phyloP scores from a whole-genome alignment of 2,113 vertebrate species.

The Balaenoptera acutorostrata region DNA sequence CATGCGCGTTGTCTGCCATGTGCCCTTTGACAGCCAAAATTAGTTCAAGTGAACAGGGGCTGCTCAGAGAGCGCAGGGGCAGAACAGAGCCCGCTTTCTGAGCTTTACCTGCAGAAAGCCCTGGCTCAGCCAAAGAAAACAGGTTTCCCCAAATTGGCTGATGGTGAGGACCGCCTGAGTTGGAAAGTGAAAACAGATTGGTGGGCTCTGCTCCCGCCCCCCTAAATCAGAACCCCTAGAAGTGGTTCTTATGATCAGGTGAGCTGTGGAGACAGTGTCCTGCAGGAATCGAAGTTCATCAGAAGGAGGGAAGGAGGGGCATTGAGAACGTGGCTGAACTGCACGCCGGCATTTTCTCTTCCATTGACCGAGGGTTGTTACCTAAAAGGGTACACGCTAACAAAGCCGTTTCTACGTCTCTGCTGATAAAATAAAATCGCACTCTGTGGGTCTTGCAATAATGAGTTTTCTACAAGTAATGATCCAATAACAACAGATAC shows the following conservation, averaged over 20 bases:
- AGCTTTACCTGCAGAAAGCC: background rate
- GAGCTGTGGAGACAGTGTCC: background rate
- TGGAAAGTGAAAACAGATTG: background rate
- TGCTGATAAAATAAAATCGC: background rate
- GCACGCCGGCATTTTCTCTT: background rate
- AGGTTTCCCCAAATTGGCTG: background rate
- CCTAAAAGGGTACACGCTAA: background rate
- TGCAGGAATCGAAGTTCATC: background rate
- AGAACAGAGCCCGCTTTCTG: slow-evolving; percentile 15
- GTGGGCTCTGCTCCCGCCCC: background rate
- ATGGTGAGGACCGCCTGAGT: background rate
- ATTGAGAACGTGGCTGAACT: background rate
- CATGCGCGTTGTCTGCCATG: background rate
- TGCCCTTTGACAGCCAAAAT: background rate
- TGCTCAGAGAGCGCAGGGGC: background rate
- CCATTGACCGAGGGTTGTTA: background rate
- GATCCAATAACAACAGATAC: background rate
- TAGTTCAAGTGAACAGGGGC: background rate
- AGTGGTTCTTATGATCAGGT: background rate
- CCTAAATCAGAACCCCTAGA: background rate
- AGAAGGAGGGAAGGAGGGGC: background rate
- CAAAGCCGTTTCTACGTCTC: background rate
- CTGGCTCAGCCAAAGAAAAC: background rate
- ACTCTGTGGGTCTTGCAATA: background rate
- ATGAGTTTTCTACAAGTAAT: background rate